A percentile compares a stretch with the other conserved stretches of the same genome.
Evolutionary conservation across 2,797 vertebrate genomes (phyloP).

Genomic region (Philypnodon macrostomus): DNA sequence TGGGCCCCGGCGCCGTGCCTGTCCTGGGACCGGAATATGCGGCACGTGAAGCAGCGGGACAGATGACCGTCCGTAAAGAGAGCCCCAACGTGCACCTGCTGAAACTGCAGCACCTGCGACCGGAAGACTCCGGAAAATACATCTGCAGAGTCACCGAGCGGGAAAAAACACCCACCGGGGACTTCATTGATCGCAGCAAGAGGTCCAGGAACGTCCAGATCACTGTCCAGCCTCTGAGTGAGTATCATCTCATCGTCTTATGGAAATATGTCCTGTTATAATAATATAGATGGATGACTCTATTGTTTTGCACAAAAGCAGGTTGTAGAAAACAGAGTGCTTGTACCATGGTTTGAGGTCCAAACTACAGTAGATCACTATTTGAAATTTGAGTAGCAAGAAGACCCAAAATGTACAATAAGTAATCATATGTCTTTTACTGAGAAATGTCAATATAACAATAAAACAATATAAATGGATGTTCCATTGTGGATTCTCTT

Average conservation of each 20-base stretch:
- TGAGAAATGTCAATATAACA: too few relatives aligned
- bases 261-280: constrained; percentile 43
- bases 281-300: constrained; percentile 14
- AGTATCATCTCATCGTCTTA: constrained; percentile 70
- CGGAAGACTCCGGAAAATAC: constrained; percentile 92
- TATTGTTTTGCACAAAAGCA: too few relatives aligned
- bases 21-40: constrained; percentile 87
- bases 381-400: too few relatives aligned
- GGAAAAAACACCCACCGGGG: constrained; percentile 88
- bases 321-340: too few relatives aligned
- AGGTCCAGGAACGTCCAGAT: constrained; percentile 94
- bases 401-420: too few relatives aligned
- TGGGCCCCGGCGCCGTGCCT: constrained; percentile 90
- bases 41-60: constrained; percentile 85
- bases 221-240: constrained; percentile 87
- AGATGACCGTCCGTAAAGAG: constrained; percentile 90
- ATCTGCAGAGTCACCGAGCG: constrained; percentile 94
- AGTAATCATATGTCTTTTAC: too few relatives aligned
- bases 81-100: constrained; percentile 84
- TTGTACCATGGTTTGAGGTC: too few relatives aligned
- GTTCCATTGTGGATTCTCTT: constrained; percentile 9
- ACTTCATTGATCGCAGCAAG: constrained; percentile 95
- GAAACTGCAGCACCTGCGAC: constrained; percentile 87
- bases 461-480: constrained; percentile 28
- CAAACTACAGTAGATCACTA: too few relatives aligned